Conservation (phyloP, 1,140 invertebrate species). For the Microplitis demolitor region DNA sequence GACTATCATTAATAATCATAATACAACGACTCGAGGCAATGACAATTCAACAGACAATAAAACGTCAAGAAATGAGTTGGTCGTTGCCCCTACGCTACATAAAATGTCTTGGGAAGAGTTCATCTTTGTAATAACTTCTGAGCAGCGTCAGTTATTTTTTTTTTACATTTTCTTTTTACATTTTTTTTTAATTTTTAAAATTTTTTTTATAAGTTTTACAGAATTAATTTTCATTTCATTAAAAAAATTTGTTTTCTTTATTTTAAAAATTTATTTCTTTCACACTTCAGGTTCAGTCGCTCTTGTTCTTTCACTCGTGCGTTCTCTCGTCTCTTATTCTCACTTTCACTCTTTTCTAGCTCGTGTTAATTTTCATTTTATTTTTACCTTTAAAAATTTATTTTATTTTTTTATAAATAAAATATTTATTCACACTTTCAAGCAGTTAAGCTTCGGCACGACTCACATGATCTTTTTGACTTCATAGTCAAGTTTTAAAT, state of each 20-base stretch:
- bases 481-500: conserved; percentile 48
- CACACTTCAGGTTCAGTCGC: not conserved
- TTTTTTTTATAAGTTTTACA: conserved; percentile 19
- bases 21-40: not conserved
- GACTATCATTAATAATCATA: conserved; percentile 35
- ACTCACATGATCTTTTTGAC: conserved; percentile 30
- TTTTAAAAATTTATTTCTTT: not conserved
- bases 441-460: conserved; percentile 46
- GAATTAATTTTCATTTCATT: not conserved
- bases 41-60: not conserved
- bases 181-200: not conserved
- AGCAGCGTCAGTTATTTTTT: conserved; percentile 42
- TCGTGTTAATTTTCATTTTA: not conserved
- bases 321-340: not conserved
- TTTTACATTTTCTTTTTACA: not conserved
- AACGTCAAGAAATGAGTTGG: not conserved
- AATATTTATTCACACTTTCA: conserved; percentile 59
- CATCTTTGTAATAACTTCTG: conserved; percentile 53
- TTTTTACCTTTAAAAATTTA: conserved; percentile 17
- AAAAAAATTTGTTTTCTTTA: not conserved
- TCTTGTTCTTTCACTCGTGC: not conserved
- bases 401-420: conserved; percentile 41
- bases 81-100: not conserved
- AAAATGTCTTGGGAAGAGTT: conserved; percentile 50
- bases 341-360: not conserved